Percentiles rank a stretch among this genome's conserved stretches.
These are phyloP conservation scores for Chrysolina haemoptera DNA, from an alignment of 2,888 invertebrate genomes.

Conservation along the genomic window DNA sequence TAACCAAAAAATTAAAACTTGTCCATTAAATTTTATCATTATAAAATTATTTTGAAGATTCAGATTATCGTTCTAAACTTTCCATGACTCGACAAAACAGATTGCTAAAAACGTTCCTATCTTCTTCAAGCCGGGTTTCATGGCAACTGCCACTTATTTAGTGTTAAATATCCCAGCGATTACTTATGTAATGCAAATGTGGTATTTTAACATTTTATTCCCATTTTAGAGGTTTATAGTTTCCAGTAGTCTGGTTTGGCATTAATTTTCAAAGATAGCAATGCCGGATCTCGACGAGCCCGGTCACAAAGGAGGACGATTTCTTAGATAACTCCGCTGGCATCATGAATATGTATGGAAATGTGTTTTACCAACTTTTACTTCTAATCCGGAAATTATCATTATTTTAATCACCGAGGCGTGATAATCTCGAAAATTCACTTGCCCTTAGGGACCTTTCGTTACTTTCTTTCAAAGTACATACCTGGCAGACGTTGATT, in stretches of 20 bases:
- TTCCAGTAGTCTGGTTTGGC: slow-evolving; percentile 62
- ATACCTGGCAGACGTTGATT: slow-evolving; percentile 18
- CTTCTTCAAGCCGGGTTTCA: slow-evolving; percentile 26
- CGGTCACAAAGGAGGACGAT: slow-evolving; percentile 60
- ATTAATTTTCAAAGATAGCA: slow-evolving; percentile 63
- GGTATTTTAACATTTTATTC: slow-evolving; percentile 65
- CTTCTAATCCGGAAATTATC: slow-evolving; percentile 62
- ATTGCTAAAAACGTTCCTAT: slow-evolving; percentile 22
- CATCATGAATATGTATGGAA: slow-evolving; percentile 63
- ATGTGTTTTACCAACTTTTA: slow-evolving; percentile 61
- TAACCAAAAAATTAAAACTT: no score
- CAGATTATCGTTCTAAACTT: background rate
- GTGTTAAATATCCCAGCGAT: slow-evolving; percentile 37
- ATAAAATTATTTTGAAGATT: no score
- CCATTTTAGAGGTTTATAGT: slow-evolving; percentile 66
- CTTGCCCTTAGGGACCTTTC: slow-evolving; percentile 6
- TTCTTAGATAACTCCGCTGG: slow-evolving; percentile 61
- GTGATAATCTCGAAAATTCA: slow-evolving; percentile 32
- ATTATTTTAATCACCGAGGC: slow-evolving; percentile 46
- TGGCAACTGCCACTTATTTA: slow-evolving; percentile 36
- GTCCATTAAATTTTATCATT: no score
- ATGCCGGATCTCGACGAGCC: slow-evolving; percentile 54
- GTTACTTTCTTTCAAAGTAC: slow-evolving; percentile 23
- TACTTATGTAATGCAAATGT: slow-evolving; percentile 61
- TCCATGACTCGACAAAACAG: no score